phyloP scores from a whole-genome alignment of 2,888 invertebrate species.

The Eupithecia subumbrata region DNA sequence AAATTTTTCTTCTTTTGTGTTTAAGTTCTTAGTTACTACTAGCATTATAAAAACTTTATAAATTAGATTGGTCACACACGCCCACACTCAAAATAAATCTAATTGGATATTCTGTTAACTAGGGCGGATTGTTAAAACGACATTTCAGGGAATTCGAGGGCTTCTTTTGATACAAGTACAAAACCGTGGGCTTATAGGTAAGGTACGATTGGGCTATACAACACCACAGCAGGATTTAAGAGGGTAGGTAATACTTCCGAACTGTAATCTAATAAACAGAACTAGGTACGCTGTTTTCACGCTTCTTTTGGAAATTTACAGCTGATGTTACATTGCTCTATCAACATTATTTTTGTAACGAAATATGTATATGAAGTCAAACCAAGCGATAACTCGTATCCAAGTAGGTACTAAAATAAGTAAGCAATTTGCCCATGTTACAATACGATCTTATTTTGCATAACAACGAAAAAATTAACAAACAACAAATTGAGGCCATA shows the following conservation, averaged over 20 bases:
- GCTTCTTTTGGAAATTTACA: conserved; percentile 16
- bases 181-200: conserved; percentile 7
- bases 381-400: neutral
- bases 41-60: neutral
- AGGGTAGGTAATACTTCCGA: conserved; percentile 24
- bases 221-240: conserved; percentile 34
- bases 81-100: neutral
- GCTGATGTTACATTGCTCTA: neutral
- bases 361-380: neutral
- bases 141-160: conserved; percentile 23
- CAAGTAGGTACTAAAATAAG: neutral
- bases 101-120: conserved; percentile 19
- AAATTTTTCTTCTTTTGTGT: neutral
- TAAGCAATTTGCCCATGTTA: neutral
- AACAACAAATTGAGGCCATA: neutral
- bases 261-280: conserved; percentile 35
- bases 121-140: conserved; percentile 10
- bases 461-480: neutral
- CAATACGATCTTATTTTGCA: neutral
- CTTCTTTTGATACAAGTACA: conserved; percentile 31
- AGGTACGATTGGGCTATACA: conserved; percentile 13
- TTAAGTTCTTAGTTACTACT: neutral
- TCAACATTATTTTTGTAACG: neutral
- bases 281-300: conserved; percentile 21
- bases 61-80: neutral